Evolutionary conservation across 2,888 invertebrate species (phyloP), one percentile per base, ranked within the genome.

Genomic region (Cryptus viduatorius): DNA sequence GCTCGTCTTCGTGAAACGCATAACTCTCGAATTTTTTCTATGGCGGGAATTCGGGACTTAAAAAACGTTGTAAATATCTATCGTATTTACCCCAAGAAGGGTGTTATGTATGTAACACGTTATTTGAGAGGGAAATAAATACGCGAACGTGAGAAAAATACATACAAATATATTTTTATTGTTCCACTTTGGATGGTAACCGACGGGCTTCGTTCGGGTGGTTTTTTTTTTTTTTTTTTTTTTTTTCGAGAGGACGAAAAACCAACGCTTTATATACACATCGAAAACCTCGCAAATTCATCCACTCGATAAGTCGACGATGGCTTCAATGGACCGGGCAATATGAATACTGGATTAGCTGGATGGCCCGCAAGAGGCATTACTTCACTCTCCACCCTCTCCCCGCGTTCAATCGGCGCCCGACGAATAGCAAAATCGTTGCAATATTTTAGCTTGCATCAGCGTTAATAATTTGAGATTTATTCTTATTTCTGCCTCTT

Each of bases 281-380:
- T 16, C 14, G 48, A 50, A 7, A 14, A 31, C n/a, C 69, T 48
- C 50, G 24, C 14, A 46, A 59, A 59, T 29, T 61, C 59, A n/a
- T 24, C 37, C 64, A 75, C 31, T 37, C 75, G 50, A 76, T 53
- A 50, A 67, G 53, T 76, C 42, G 67, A 42, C 29, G 67, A 46
- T 24, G 53, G n/a, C 67, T 24, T 56, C 53, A 56, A 67, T 76
- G 53, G 44, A 67, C 44, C 29, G 24, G 67, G 67, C 53, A 76
- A 76, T 76, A 44, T 67, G 67, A 76, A 76, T 76, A 76, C 76
- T 53, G 56, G 67, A 76, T 76, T 76, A 67, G 56, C 67, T 53
- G 29, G 31, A 19, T 19, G 24, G 61, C 31, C 44, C n/a, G 42
- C 53, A n/a, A 67, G 44, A 8, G 24, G 65, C 65, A 76, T 31